Evolutionary conservation across 2,113 vertebrate genomes (phyloP).

Genomic region (Trinectes maculatus): DNA sequence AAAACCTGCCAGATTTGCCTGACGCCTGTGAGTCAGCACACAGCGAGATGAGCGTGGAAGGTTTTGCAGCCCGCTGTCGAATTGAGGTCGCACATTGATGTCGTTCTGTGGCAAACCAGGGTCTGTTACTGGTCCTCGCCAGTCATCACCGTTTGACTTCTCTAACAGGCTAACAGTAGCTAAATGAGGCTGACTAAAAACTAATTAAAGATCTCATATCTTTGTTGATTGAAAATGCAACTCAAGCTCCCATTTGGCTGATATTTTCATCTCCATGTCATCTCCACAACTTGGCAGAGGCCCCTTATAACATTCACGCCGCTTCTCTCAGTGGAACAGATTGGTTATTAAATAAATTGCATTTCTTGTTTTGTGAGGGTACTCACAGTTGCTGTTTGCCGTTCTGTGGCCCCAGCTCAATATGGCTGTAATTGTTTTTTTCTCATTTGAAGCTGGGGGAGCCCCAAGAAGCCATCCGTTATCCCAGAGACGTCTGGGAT

Average conservation of each 20-base stretch:
- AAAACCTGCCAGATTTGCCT: too few species aligned
- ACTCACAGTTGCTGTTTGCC: constrained; percentile 37
- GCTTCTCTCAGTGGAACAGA: constrained; percentile 50
- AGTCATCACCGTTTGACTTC: too few species aligned
- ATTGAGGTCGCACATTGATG: too few species aligned
- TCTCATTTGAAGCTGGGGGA: constrained; percentile 3
- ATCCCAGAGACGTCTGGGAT: constrained; percentile 24
- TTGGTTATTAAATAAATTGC: constrained; percentile 73
- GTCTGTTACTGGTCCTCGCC: too few species aligned
- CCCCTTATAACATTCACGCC: constrained; percentile 46
- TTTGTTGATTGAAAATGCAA: constrained; percentile 33
- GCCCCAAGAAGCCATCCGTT: constrained; percentile 22
- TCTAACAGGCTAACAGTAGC: too few species aligned
- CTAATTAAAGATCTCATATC: constrained; percentile 33
- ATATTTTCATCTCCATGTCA: constrained; percentile 56
- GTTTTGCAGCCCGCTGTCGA: too few species aligned
- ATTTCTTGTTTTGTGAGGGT: constrained; percentile 46
- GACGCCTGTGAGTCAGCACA: too few species aligned
- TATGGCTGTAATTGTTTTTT: constrained; percentile 62
- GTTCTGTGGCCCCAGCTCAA: constrained; percentile 57
- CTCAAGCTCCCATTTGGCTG: constrained; percentile 56
- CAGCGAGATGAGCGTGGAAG: too few species aligned
- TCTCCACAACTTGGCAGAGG: constrained; percentile 36
- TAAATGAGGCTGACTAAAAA: too few species aligned
- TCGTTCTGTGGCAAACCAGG: too few species aligned